These are phyloP conservation scores for Aleiodes alternator DNA, from an alignment of 2,888 invertebrate genomes.

Conservation along the genomic window DNA sequence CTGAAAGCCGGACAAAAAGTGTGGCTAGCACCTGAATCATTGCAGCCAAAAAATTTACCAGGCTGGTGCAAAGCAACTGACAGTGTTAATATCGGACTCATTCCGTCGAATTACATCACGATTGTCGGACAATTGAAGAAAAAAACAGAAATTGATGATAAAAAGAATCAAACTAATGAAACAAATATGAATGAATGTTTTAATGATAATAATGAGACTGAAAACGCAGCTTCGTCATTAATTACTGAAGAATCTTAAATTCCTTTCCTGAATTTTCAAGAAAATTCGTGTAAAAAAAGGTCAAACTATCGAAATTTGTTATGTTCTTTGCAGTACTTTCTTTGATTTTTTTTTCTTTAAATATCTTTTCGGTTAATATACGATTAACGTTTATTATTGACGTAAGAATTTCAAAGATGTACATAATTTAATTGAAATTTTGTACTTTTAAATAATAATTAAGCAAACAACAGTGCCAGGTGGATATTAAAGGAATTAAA, in stretches of 20 bases:
- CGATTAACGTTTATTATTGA: neutral
- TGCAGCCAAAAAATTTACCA: constrained; percentile 82
- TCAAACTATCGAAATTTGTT: neutral
- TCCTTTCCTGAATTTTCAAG: constrained; percentile 18
- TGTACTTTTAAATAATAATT: constrained; percentile 21
- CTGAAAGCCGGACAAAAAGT: constrained; percentile 87
- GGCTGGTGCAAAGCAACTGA: constrained; percentile 72
- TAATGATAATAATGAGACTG: neutral
- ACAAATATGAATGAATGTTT: constrained; percentile 29
- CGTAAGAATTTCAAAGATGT: constrained; percentile 13
- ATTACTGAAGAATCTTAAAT: constrained; percentile 13
- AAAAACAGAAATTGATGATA: constrained; percentile 55
- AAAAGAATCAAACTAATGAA: constrained; percentile 8
- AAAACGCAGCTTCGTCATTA: neutral
- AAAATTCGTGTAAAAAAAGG: neutral
- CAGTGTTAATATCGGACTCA: constrained; percentile 65
- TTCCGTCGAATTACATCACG: constrained; percentile 69
- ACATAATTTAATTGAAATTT: constrained; percentile 16
- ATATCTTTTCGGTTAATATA: constrained; percentile 38
- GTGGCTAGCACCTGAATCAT: constrained; percentile 87
- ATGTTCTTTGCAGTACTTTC: neutral
- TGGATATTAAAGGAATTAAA: constrained; percentile 11
- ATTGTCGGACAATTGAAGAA: constrained; percentile 69
- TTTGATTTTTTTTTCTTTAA: constrained; percentile 16
- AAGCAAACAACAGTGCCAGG: constrained; percentile 7